Base-by-base conservation (phyloP, 1,140 invertebrate genomes). In the Dufourea novaeangliae region DNA sequence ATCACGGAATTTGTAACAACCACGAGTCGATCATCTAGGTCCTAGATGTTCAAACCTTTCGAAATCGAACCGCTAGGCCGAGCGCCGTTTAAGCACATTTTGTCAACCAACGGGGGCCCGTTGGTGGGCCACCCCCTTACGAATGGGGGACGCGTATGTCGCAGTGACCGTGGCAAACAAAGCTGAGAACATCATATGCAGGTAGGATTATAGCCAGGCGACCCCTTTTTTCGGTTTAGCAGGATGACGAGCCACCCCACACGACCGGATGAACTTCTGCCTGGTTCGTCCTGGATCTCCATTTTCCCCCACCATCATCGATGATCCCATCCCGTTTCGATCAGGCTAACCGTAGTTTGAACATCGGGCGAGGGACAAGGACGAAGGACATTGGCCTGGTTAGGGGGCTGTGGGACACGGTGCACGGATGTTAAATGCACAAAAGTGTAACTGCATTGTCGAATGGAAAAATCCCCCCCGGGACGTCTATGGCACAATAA, bases 401-500 rank as follows among this genome's bases (percentile, higher is more conserved):
- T 29, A n/a, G 37, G 52, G 77, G 66, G 64, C 84, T 81, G 59
- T 71, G 82, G 85, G 83, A 85, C n/a, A n/a, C 59, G 52, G 68
- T 74, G 82, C 88, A 85, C 87, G 78, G 82, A 89, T 88, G 90
- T 89, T 91, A 92, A 92, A 91, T 90, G 90, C 88, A 92, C 90
- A 92, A 92, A 92, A 91, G 88, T 91, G 88, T 90, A 92, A 92
- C 88, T 90, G 90, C 90, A 92, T 92, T 92, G 91, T 92, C 87
- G 79, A 86, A 88, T 86, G 83, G 87, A 89, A 87, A 91, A 91
- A 90, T 92, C 92, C 89, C 91, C 91, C 88, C 79, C 88, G 92
- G 90, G 90, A 91, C 87, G 90, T 91, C 91, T 91, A 92, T 92
- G 92, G 90, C 88, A 92, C 91, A 92, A 92, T 93, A 93, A 93